These are phyloP conservation scores for Megalops cyprinoides DNA, from an alignment of 2,797 vertebrate genomes.

Conservation along the genomic window DNA sequence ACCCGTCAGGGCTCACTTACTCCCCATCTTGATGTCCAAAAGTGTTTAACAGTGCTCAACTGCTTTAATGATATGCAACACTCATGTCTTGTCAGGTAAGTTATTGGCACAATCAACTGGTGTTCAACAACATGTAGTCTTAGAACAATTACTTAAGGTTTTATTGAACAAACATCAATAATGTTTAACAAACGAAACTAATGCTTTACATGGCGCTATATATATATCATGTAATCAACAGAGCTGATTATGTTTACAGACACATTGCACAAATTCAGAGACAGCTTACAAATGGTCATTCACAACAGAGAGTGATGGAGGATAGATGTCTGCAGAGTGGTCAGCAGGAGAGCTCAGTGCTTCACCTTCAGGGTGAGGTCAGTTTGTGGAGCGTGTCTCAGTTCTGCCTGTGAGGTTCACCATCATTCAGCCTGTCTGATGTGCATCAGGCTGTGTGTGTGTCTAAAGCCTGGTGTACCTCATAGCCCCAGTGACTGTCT, in stretches of 20 bases:
- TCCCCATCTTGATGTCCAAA: background rate
- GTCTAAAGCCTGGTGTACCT: too few species aligned
- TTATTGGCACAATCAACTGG: background rate
- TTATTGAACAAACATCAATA: constrained; percentile 9
- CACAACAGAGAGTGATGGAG: background rate
- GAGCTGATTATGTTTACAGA: background rate
- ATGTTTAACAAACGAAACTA: background rate
- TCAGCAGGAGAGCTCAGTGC: background rate
- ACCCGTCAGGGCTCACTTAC: background rate
- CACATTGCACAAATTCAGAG: background rate
- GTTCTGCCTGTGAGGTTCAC: background rate
- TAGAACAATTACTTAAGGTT: background rate
- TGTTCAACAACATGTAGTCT: background rate
- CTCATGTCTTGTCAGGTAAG: too few species aligned
- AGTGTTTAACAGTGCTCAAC: too few species aligned
- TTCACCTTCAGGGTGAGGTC: background rate
- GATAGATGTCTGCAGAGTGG: background rate
- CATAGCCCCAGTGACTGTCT: too few species aligned
- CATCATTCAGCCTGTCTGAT: background rate
- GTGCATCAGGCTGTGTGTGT: background rate
- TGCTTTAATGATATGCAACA: too few species aligned
- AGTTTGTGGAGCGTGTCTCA: background rate
- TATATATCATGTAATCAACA: background rate
- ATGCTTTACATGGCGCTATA: background rate
- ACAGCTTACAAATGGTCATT: background rate